Evolutionary conservation across 2,797 vertebrate genomes (phyloP).

Genomic region (Alcedo atthis): DNA sequence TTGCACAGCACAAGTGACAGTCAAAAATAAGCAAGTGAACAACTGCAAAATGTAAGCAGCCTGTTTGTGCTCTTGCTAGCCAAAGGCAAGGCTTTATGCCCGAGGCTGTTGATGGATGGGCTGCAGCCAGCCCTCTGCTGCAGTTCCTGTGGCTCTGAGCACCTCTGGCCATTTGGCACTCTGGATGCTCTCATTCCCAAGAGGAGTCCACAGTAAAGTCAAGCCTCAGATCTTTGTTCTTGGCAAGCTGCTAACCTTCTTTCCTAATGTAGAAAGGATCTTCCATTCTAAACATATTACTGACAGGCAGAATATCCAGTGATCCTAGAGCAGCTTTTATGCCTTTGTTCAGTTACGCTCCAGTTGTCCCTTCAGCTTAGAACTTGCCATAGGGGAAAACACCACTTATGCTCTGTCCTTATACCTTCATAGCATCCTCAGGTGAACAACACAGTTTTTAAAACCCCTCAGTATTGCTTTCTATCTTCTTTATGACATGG

Average conservation of each 20-base stretch:
- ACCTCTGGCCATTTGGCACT: not conserved
- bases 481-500: not conserved
- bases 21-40: not conserved
- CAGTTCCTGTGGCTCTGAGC: not conserved
- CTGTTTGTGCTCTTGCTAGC: not conserved
- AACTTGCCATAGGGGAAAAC: constrained; percentile 46
- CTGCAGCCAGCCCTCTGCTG: not conserved
- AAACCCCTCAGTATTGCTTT: not conserved
- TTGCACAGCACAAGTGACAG: not conserved
- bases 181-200: not conserved
- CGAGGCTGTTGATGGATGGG: not conserved
- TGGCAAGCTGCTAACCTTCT: not conserved
- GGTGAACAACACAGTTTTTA: not conserved
- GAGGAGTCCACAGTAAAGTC: not conserved
- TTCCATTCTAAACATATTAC: not conserved
- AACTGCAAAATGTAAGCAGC: not conserved
- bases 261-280: not conserved
- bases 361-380: constrained; percentile 23
- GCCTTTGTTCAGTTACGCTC: not conserved
- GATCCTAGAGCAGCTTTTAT: constrained; percentile 18
- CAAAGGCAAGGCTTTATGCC: not conserved
- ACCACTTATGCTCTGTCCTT: not conserved
- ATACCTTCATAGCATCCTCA: not conserved
- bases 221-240: not conserved
- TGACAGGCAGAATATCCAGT: not conserved